Base-by-base conservation (phyloP, 2,888 invertebrate genomes). In the Chorisops tibialis region DNA sequence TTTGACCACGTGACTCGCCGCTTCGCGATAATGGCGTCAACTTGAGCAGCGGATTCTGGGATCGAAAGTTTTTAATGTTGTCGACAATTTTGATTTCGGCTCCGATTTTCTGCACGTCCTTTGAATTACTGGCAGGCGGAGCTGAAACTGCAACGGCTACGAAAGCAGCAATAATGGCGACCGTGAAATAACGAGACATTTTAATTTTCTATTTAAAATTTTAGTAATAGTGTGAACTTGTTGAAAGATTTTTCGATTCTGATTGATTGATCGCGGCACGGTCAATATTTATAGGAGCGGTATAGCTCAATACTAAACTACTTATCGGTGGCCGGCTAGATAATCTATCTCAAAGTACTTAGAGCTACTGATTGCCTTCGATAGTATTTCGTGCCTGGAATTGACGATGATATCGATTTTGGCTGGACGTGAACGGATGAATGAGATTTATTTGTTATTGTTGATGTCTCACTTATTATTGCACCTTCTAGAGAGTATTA, bases 11-110 rank as follows among this genome's bases (percentile, higher is more conserved):
- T 5, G 54, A 38, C 14, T n/a, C n/a, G 9, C 48, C 47, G 30
- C 50, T 47, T 14, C 30, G 35, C 19, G 52, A 38, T 9, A 62
- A 24, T 16, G 50, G 50, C 21, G 49, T 48, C 9, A 62, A 12
- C 22, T 59, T 50, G 3, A 16, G 19, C 18, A 43, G 48, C 11
- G 59, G 54, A 59, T 64, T 41, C 4, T n/a, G 5, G n/a, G 50
- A 41, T 5, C 35, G 51, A 30, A 59, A 64, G 9, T 47, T 18
- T 3, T 52, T 43, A 24, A 65, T 51, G 12, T 60, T 56, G 11
- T 62, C 43, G 21, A 59, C 49, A n/a, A 65, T 19, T 47, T 61
- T 39, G 37, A 60, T 45, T 21, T 72, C 68, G 30, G 47, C 52
- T 30, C 30, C 18, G 21, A 60, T 24, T 41, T 49, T 49, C 14